Evolutionary conservation across 2,113 vertebrate species (phyloP), one percentile per base, ranked within the genome.

Genomic region (Protomyctophum bolini): DNA sequence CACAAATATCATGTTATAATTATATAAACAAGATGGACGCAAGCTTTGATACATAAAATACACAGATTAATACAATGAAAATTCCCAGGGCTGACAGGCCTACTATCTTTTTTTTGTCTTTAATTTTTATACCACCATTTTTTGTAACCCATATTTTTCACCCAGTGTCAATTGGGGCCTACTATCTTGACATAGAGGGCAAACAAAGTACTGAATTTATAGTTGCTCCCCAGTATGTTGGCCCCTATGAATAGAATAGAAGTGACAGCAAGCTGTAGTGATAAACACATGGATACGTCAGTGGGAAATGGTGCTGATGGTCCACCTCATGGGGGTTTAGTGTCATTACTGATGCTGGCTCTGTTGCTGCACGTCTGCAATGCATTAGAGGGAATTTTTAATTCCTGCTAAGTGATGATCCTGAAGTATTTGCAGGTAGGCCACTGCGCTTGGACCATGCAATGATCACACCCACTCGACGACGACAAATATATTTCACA

Each of bases 381-480:
- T 41, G 61, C 85, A 77, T 61, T 3, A 49, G 63, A 69, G 48
- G 74, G 50, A 78, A 85, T 88, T 84, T 79, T 82, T 70, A 84
- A 82, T 78, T 86, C 70, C 80, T 83, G 64, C 68, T 59, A 21
- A 80, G 76, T 79, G 78, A 80, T 79, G 72, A 75, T 72, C 78
- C 73, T 68, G 58, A 12, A 60, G 74, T 64, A 55, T 76, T 57
- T 68, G 68, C 33, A 41, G 33, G 33, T 41, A 41, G 33, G 33
- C 33, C 33, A 41, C 33, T 41, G 33, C 33, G 33, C 33, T 41
- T 41, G 33, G 33, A 41, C 33, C 33, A 41, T 6, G 33, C 33
- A 41, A 41, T 41, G 33, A 41, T 41, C 33, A 41, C 33, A 41
- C 33, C 33, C 33, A 41, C 33, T 41, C 33, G 0, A 41, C 33